Conservation (phyloP, 2,797 vertebrate species). For the Protonibea diacanthus region DNA sequence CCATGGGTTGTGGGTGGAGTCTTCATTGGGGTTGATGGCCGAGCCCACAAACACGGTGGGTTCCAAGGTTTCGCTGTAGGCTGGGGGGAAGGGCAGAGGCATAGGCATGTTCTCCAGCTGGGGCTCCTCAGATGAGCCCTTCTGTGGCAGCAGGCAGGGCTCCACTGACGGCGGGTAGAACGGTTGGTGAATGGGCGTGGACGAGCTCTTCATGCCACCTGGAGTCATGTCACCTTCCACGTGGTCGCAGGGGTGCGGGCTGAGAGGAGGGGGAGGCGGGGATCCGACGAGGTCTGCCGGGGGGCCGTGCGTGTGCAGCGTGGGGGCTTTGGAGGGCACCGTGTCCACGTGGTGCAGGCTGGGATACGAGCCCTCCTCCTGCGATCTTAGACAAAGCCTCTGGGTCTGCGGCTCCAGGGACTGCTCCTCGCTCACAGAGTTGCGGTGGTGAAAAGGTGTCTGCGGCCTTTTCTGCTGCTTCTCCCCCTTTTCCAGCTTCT, state of each 20-base stretch:
- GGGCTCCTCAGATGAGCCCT: constrained; percentile 90
- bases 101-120: constrained; percentile 88
- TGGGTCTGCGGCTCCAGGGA: constrained; percentile 91
- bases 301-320: constrained; percentile 90
- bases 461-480: constrained; percentile 98
- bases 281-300: constrained; percentile 89
- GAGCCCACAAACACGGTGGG: constrained; percentile 92
- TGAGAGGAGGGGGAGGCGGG: constrained; percentile 96
- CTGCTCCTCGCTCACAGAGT: constrained; percentile 91
- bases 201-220: constrained; percentile 90
- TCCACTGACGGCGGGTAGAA: constrained; percentile 96
- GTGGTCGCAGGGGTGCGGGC: constrained; percentile 95
- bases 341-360: constrained; percentile 90
- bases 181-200: constrained; percentile 94
- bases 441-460: constrained; percentile 97
- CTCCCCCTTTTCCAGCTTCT: constrained; percentile 97
- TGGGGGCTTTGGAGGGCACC: constrained; percentile 89
- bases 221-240: constrained; percentile 87
- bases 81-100: constrained; percentile 87
- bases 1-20: constrained; percentile 93
- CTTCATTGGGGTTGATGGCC: constrained; percentile 91
- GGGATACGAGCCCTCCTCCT: constrained; percentile 92
- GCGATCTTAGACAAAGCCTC: constrained; percentile 90
- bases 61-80: constrained; percentile 91
- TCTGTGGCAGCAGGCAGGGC: constrained; percentile 92